Percentiles rank a stretch among this genome's conserved stretches.
phyloP scores from a whole-genome alignment of 2,797 vertebrate genomes.

The Eulemur albifrons region DNA sequence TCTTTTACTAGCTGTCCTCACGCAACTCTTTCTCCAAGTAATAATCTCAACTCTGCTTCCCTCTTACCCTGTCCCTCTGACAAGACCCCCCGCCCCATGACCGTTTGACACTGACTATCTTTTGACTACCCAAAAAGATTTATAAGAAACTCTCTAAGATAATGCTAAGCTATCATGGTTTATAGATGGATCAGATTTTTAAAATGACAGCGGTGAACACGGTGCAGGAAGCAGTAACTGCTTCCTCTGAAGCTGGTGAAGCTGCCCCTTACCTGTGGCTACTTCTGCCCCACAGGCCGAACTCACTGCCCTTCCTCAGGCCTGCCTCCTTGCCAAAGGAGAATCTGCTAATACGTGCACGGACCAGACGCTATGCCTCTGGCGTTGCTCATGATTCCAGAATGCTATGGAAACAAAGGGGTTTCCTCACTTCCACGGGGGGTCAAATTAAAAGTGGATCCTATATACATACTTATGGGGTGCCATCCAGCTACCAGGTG shows the following conservation, averaged over 20 bases:
- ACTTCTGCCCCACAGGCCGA: too few relatives aligned
- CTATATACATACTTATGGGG: not conserved
- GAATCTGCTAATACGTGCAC: too few relatives aligned
- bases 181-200: too few relatives aligned
- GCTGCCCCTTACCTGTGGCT: too few relatives aligned
- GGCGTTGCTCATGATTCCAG: too few relatives aligned
- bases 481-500: not conserved
- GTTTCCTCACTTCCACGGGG: not conserved
- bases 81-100: not conserved
- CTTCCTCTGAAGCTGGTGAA: too few relatives aligned
- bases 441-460: not conserved
- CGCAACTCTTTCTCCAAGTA: not conserved
- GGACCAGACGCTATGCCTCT: too few relatives aligned
- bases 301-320: too few relatives aligned
- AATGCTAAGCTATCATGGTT: too few relatives aligned
- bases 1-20: not conserved
- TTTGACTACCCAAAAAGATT: not conserved
- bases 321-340: not conserved
- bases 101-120: not conserved
- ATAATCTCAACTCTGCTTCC: not conserved
- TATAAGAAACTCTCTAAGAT: not conserved
- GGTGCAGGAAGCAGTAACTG: too few relatives aligned
- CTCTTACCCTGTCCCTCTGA: not conserved
- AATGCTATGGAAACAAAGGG: not conserved
- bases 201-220: too few relatives aligned